Conservation (phyloP, 2,888 invertebrate species). For the Anagyrus pseudococci region DNA sequence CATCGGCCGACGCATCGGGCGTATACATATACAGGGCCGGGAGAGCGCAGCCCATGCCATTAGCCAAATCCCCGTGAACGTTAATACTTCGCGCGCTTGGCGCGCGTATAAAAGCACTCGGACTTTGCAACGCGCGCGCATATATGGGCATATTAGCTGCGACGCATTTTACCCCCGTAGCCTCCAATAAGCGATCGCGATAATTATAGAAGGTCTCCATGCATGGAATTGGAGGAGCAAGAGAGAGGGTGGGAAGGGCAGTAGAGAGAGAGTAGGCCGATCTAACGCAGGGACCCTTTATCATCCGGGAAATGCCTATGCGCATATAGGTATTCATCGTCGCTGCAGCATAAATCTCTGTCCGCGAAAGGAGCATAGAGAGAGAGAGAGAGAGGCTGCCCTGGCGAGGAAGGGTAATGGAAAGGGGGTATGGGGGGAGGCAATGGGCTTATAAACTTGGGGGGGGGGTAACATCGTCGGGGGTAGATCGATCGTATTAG, state of each 20-base stretch:
- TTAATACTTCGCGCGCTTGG: background rate
- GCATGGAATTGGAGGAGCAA: background rate
- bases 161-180: background rate
- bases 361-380: constrained; percentile 16
- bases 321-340: background rate
- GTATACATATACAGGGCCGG: background rate
- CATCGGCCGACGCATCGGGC: too few species aligned
- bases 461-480: constrained; percentile 17
- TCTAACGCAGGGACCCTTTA: constrained; percentile 17
- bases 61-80: background rate
- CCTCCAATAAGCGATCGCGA: background rate
- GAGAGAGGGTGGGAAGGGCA: background rate
- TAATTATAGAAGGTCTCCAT: background rate
- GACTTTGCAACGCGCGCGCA: background rate
- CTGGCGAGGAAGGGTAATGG: constrained; percentile 3
- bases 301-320: background rate
- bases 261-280: constrained; percentile 26
- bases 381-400: background rate
- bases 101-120: background rate
- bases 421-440: too few species aligned
- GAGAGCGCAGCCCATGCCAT: background rate
- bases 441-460: constrained; percentile 12
- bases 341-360: constrained; percentile 26
- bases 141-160: background rate
- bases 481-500: constrained; percentile 37